Evolutionary conservation across 1,140 invertebrate species (phyloP).

Genomic region (Palaemon carinicauda): DNA sequence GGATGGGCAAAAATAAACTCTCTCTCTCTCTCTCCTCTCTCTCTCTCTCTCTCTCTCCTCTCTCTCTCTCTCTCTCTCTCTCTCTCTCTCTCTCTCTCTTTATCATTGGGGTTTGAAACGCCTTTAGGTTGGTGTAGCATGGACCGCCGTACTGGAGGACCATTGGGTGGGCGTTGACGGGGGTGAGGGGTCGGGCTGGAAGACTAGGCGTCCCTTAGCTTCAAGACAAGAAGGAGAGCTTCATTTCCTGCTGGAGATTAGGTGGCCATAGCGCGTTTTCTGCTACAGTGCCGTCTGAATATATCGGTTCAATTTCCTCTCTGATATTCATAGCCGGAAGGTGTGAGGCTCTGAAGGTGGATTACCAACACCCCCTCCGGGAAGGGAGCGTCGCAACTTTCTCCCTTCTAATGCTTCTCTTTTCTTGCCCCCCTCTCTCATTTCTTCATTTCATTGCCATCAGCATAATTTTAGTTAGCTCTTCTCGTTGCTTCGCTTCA

Average conservation of each 20-base stretch:
- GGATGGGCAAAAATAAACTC: background rate
- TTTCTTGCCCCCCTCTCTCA: background rate
- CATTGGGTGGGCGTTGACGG: background rate
- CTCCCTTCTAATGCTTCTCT: background rate
- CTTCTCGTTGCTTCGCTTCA: no score
- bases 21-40: conserved; percentile 13
- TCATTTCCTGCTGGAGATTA: conserved; percentile 49
- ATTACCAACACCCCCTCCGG: no score
- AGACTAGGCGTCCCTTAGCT: background rate
- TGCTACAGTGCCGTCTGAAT: conserved; percentile 50
- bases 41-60: conserved; percentile 15
- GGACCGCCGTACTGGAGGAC: background rate
- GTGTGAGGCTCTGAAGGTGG: conserved; percentile 14
- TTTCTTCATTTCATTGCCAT: background rate
- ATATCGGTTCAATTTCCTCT: conserved; percentile 53
- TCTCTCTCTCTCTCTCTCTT: background rate
- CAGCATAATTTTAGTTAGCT: background rate
- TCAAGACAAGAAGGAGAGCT: conserved; percentile 18
- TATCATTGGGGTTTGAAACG: no score
- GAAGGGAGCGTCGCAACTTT: no score
- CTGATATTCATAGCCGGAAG: conserved; percentile 55
- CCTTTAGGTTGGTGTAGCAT: no score
- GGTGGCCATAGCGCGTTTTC: conserved; percentile 32
- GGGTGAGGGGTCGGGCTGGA: background rate
- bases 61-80: conserved; percentile 9